Base-by-base conservation (phyloP, 2,113 vertebrate species). In the Pyxicephalus adspersus region DNA sequence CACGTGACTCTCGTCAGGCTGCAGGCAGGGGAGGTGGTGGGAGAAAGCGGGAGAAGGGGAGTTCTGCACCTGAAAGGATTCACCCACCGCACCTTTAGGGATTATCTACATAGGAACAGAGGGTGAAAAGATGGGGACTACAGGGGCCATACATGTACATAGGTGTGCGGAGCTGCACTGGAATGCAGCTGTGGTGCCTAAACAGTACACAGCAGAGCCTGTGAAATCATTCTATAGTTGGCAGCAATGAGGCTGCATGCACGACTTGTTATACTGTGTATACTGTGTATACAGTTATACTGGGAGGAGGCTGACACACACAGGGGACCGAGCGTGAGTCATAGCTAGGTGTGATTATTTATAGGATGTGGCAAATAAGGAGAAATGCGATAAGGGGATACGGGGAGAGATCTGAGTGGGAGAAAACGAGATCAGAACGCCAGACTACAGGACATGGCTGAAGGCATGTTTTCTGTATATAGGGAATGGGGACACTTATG, bases 201-300 rank as follows among this genome's bases (percentile, higher is more conserved):
- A 1, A 6, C 38, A 1, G 2, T 25, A 64, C 23, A 64, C 61
- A 64, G 23, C 0, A 3, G 38, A 9, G 31, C 31, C 31, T 4
- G 3, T 4, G 3, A 3, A 29, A 9, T 29, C 17, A 19, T 19
- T n/a, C 19, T 31, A 34, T 5, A 31, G n/a, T 58, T 38, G 5
- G n/a, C 22, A 18, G 7, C 51, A 25, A 18, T 83, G 85, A 85
- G 89, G 88, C 83, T 85, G 89, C n/a, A 87, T 85, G 85, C 87
- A 84, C 85, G 88, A 88, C 88, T 91, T 92, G 93, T 94, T 93
- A 94, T 94, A 93, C 88, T 85, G 89, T 83, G 90, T 87, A 89
- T 76, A 34, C 34, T 58, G 80, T 38, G 84, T n/a, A n/a, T n/a
- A n/a, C n/a, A n/a, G n/a, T 22, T 58, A 58, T n/a, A 23, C 11